Conservation (phyloP, 1,140 invertebrate genomes). For the Diuraphis noxia region DNA sequence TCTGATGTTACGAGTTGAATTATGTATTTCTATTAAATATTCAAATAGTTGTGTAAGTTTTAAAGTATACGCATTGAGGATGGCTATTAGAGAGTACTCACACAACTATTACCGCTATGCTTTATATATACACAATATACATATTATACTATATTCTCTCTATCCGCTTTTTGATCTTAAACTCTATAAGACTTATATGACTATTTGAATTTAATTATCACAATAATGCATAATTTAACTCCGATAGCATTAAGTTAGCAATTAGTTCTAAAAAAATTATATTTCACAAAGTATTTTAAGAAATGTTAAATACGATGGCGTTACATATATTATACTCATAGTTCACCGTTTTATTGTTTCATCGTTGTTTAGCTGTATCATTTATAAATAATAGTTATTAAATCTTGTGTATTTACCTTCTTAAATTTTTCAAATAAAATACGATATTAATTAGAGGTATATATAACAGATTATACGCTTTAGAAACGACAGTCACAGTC, state of each 20-base stretch:
- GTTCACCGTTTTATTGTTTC: background rate
- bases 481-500: background rate
- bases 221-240: background rate
- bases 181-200: background rate
- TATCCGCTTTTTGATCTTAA: background rate
- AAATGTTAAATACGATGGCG: too few relatives aligned
- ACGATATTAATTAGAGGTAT: background rate
- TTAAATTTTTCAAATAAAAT: background rate
- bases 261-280: background rate
- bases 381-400: background rate
- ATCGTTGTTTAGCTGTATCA: background rate
- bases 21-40: slow-evolving; percentile 12
- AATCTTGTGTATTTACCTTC: background rate
- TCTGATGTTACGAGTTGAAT: background rate
- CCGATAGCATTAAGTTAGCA: background rate
- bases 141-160: background rate
- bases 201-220: background rate
- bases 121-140: background rate
- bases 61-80: background rate
- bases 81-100: background rate
- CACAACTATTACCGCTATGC: background rate
- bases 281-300: too few relatives aligned
- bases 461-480: background rate
- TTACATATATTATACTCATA: background rate
- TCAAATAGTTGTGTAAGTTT: background rate